A percentile compares a stretch with the other conserved stretches of the same genome.
Evolutionary conservation across 2,888 invertebrate genomes (phyloP).

Genomic region (Suillia variegata): DNA sequence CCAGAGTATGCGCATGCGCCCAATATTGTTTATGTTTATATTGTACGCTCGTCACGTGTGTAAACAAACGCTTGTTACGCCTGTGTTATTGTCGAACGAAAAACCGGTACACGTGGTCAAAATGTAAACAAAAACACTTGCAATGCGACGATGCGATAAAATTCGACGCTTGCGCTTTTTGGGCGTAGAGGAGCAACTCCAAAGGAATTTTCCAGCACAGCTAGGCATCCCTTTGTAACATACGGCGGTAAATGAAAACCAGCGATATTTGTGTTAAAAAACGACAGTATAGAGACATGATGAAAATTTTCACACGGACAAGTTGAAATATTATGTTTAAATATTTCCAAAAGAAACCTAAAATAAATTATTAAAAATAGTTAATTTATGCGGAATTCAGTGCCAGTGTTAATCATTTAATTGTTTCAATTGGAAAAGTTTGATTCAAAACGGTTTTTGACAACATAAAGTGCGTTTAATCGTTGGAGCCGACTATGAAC

Average conservation of each 20-base stretch:
- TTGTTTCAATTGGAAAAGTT: too few relatives aligned
- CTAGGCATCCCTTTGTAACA: conserved; percentile 34
- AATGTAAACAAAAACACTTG: conserved; percentile 30
- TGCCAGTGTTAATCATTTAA: too few relatives aligned
- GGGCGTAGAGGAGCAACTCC: conserved; percentile 10
- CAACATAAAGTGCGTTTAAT: too few relatives aligned
- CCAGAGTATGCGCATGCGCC: background rate
- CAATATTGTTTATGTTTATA: conserved; percentile 23
- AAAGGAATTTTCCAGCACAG: conserved; percentile 16
- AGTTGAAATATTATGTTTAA: background rate
- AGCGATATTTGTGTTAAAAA: conserved; percentile 37
- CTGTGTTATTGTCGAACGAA: too few relatives aligned
- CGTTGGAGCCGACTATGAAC: too few relatives aligned
- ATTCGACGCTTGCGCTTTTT: conserved; percentile 24
- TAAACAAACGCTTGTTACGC: conserved; percentile 28
- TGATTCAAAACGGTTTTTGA: too few relatives aligned
- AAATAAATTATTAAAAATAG: too few relatives aligned
- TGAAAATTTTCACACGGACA: conserved; percentile 32
- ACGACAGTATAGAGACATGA: conserved; percentile 39
- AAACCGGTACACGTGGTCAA: conserved; percentile 27
- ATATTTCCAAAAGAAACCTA: too few relatives aligned
- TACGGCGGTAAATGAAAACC: conserved; percentile 21
- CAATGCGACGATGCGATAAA: conserved; percentile 17
- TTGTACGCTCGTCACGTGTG: conserved; percentile 12
- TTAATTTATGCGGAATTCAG: too few relatives aligned